Evolutionary conservation across 2,888 invertebrate genomes (phyloP).

Genomic region (Papilio protenor): DNA sequence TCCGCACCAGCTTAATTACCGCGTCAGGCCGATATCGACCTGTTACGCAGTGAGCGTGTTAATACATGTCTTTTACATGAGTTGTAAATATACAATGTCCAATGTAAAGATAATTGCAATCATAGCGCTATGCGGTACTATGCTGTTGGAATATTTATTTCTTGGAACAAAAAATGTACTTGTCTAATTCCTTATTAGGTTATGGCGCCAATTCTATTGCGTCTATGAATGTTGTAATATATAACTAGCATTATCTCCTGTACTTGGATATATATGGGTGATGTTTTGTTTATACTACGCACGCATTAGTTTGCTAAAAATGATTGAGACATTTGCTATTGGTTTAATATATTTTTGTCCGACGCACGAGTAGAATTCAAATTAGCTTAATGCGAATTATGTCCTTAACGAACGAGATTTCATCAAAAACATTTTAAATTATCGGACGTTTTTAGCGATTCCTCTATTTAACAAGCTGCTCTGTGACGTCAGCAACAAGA

Average conservation of each 20-base stretch:
- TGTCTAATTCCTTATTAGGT: slow-evolving; percentile 18
- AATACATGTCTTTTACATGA: neutral
- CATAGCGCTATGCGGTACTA: neutral
- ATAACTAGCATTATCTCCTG: neutral
- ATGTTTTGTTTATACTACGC: neutral
- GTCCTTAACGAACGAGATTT: neutral
- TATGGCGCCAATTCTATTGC: slow-evolving; percentile 1
- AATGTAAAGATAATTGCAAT: neutral
- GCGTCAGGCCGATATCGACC: too few relatives aligned
- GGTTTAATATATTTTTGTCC: neutral
- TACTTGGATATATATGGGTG: neutral
- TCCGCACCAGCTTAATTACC: too few relatives aligned
- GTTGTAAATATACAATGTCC: neutral
- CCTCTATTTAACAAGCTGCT: slow-evolving; percentile 5
- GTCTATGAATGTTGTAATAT: neutral
- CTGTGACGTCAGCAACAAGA: slow-evolving; percentile 24
- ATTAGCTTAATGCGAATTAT: neutral
- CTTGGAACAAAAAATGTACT: slow-evolving; percentile 10
- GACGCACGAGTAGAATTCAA: neutral
- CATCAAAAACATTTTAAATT: neutral
- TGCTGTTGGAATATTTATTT: slow-evolving; percentile 6
- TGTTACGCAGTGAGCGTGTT: too few relatives aligned
- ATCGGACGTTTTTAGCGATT: slow-evolving; percentile 11
- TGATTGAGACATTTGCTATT: too few relatives aligned
- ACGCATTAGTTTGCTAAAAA: too few relatives aligned